phyloP scores from a whole-genome alignment of 2,888 invertebrate species.

The Tigriopus californicus region DNA sequence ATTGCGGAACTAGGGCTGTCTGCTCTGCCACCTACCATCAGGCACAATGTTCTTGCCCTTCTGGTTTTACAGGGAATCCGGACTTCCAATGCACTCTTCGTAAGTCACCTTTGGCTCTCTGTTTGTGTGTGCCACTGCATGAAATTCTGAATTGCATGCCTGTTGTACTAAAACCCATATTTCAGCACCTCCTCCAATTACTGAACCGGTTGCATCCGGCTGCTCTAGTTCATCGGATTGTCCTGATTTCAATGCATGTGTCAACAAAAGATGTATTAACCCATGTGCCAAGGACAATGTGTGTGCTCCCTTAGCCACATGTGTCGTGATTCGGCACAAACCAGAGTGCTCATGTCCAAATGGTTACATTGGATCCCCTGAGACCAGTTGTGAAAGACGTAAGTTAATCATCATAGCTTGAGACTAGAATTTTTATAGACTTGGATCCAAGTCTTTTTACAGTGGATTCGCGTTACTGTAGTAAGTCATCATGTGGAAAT shows the following conservation, averaged over 20 bases:
- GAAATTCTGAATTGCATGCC: no score
- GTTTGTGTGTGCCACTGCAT: neutral
- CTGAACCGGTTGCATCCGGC: slow-evolving; percentile 32
- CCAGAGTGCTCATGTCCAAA: slow-evolving; percentile 54
- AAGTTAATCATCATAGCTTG: no score
- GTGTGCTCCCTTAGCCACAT: slow-evolving; percentile 41
- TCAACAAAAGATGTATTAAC: slow-evolving; percentile 63
- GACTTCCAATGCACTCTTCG: neutral
- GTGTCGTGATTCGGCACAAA: slow-evolving; percentile 50
- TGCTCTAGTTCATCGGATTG: slow-evolving; percentile 65
- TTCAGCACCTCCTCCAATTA: neutral
- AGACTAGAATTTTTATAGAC: no score
- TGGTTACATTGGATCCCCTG: slow-evolving; percentile 48
- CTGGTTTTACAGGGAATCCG: slow-evolving; percentile 43
- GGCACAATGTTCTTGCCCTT: slow-evolving; percentile 41
- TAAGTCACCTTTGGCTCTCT: neutral
- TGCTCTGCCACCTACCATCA: slow-evolving; percentile 53
- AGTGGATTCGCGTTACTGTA: no score
- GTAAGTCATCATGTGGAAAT: no score
- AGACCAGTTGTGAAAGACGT: slow-evolving; percentile 18
- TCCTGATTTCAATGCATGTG: slow-evolving; percentile 53
- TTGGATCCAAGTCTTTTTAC: no score
- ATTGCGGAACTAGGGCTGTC: slow-evolving; percentile 64
- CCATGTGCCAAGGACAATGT: slow-evolving; percentile 42
- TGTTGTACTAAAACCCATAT: neutral